These are phyloP conservation scores for Pseudanteris insignis DNA, from an alignment of 2,888 invertebrate genomes.

Conservation along the genomic window DNA sequence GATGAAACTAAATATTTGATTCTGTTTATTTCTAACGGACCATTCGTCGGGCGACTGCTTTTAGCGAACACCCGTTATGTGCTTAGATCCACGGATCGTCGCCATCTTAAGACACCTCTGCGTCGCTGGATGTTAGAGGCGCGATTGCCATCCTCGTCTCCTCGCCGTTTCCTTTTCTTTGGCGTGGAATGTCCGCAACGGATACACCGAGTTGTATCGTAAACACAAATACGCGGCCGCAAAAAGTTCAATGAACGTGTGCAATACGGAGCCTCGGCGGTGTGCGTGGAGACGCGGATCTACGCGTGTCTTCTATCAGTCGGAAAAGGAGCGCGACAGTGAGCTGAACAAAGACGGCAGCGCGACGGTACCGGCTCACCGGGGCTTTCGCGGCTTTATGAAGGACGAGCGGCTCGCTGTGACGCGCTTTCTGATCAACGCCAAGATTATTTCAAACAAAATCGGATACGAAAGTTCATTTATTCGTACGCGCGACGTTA, in stretches of 20 bases:
- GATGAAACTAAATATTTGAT: no score
- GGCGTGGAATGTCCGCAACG: conserved; percentile 39
- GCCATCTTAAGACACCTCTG: conserved; percentile 45
- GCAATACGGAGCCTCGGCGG: conserved; percentile 32
- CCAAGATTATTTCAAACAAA: not conserved
- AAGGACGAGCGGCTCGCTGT: conserved; percentile 25
- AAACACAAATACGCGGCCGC: conserved; percentile 43
- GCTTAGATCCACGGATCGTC: conserved; percentile 41
- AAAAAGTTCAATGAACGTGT: conserved; percentile 47
- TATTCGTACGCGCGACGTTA: not conserved
- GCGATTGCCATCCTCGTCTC: conserved; percentile 32
- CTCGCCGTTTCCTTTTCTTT: conserved; percentile 28
- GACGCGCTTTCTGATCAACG: conserved; percentile 17
- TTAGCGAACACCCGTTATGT: conserved; percentile 39
- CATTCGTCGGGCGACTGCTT: no score
- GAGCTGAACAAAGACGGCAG: conserved; percentile 11
- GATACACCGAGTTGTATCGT: conserved; percentile 42
- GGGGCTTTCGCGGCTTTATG: conserved; percentile 35
- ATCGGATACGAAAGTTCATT: no score
- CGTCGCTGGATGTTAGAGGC: no score
- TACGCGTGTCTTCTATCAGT: conserved; percentile 32
- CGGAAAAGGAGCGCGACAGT: conserved; percentile 24
- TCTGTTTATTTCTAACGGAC: no score
- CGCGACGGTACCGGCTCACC: conserved; percentile 15
- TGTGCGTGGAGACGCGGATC: conserved; percentile 17